phyloP scores from a whole-genome alignment of 2,113 vertebrate genomes.

The Pomatorhinus ruficollis region DNA sequence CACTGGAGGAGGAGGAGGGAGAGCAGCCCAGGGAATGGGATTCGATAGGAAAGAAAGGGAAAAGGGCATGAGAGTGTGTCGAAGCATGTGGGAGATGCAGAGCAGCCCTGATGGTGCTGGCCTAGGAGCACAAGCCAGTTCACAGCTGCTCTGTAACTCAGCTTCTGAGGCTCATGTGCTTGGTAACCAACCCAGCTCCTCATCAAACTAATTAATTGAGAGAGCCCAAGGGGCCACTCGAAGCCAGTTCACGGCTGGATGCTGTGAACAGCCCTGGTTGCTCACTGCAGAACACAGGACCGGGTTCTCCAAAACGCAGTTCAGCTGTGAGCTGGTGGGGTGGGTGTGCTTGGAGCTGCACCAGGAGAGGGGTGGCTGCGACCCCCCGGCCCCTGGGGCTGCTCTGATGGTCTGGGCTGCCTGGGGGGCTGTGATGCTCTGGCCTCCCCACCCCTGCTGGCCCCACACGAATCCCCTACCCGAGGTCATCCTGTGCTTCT shows the following conservation, averaged over 20 bases:
- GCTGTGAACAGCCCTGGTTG: neutral
- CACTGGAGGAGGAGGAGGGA: neutral
- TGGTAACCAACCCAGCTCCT: neutral
- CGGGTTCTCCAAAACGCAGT: rapidly evolving
- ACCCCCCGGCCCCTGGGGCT: rapidly evolving
- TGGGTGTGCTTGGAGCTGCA: rapidly evolving
- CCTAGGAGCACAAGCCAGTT: neutral
- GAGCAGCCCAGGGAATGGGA: neutral
- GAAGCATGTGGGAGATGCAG: neutral
- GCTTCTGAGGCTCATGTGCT: neutral
- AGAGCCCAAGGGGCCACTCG: neutral
- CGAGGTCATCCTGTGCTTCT: neutral
- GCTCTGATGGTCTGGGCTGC: neutral
- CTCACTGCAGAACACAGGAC: neutral
- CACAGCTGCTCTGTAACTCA: neutral
- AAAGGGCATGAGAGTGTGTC: rapidly evolving
- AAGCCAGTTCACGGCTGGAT: neutral
- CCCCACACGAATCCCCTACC: rapidly evolving
- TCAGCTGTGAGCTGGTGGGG: neutral
- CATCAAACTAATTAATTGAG: neutral
- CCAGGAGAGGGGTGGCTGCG: neutral
- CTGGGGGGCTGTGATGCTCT: rapidly evolving
- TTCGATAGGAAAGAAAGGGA: neutral
- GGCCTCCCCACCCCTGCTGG: neutral
- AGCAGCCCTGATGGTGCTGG: neutral